phyloP scores from a whole-genome alignment of 2,888 invertebrate genomes.

The Mesorhabditis spiculigera region DNA sequence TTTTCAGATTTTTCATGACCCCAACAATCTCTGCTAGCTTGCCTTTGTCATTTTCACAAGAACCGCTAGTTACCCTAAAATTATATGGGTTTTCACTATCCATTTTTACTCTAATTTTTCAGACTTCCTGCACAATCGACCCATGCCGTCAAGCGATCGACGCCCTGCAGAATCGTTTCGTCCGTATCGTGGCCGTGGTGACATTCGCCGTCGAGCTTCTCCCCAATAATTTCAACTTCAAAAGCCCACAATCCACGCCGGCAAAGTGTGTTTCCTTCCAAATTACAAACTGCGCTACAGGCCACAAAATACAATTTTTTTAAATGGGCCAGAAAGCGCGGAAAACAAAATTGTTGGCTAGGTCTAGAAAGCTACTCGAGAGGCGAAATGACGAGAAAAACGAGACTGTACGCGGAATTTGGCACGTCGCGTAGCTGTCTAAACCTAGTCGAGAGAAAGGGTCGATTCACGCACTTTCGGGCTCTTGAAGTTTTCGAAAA shows the following conservation, averaged over 20 bases:
- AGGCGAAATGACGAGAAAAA: too few relatives aligned
- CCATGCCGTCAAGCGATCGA: constrained; percentile 55
- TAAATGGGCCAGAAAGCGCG: too few relatives aligned
- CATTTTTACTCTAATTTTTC: neutral
- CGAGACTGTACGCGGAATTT: too few relatives aligned
- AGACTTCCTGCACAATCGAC: constrained; percentile 52
- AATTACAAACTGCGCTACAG: neutral
- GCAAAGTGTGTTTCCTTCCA: constrained; percentile 22
- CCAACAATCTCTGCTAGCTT: too few relatives aligned
- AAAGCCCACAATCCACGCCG: constrained; percentile 33
- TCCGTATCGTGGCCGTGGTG: constrained; percentile 53
- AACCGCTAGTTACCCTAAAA: too few relatives aligned
- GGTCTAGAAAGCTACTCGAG: too few relatives aligned
- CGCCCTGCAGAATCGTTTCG: constrained; percentile 49
- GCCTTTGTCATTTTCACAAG: too few relatives aligned
- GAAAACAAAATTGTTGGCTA: too few relatives aligned
- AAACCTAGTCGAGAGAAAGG: neutral
- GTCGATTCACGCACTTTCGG: constrained; percentile 10
- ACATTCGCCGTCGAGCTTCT: constrained; percentile 50
- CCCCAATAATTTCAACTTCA: constrained; percentile 46
- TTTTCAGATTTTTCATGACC: neutral
- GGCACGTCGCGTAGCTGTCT: too few relatives aligned
- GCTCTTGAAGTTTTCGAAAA: neutral
- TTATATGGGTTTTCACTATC: too few relatives aligned
- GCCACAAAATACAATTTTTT: neutral